Evolutionary conservation across 2,888 invertebrate genomes (phyloP).

Genomic region (Lithophane leautieri): DNA sequence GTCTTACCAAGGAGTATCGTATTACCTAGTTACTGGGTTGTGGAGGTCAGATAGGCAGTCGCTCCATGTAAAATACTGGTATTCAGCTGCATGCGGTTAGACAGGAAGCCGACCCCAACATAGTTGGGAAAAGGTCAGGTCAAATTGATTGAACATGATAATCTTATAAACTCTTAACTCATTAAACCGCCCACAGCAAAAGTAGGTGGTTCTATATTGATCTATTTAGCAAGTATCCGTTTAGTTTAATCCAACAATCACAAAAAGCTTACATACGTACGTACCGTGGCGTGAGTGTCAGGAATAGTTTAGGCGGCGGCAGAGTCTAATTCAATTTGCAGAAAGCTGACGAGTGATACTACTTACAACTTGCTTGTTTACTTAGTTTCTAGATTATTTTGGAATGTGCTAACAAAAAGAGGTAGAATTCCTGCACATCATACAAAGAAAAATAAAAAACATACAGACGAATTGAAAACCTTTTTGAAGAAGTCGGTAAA

Average conservation of each 20-base stretch:
- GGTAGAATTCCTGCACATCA: background rate
- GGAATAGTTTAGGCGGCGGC: background rate
- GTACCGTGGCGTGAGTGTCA: conserved; percentile 21
- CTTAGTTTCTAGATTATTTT: conserved; percentile 19
- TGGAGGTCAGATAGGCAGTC: no score
- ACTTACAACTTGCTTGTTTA: conserved; percentile 1
- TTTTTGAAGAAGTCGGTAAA: no score
- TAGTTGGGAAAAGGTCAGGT: no score
- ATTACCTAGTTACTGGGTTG: no score
- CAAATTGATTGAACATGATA: no score
- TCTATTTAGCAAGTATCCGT: background rate
- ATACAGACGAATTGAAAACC: no score
- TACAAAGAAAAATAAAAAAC: background rate
- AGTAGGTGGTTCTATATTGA: background rate
- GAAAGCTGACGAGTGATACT: conserved; percentile 10
- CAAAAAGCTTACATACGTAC: conserved; percentile 31
- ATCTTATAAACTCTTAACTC: no score
- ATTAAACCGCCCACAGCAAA: background rate
- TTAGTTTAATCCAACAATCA: conserved; percentile 41
- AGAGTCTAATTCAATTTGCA: conserved; percentile 33
- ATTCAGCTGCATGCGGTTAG: no score
- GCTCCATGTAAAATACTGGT: no score
- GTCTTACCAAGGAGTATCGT: no score
- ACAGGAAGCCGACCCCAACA: no score
- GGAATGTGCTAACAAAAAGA: background rate